Conservation (phyloP, 2,113 vertebrate species). For the Morphnarchus princeps region DNA sequence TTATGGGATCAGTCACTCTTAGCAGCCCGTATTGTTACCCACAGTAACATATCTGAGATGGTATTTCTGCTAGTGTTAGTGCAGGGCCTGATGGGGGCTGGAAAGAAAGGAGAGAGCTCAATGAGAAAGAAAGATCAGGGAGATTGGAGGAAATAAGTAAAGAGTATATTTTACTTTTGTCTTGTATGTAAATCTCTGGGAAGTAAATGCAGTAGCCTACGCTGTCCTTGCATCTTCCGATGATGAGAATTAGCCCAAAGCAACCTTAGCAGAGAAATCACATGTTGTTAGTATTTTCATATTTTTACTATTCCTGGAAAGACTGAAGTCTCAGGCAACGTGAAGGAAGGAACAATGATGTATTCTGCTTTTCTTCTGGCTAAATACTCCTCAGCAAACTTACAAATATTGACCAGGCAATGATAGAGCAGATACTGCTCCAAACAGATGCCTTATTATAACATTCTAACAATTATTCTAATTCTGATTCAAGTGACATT, state of each 20-base stretch:
- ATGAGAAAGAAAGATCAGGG: neutral
- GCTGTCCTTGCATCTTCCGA: conserved; percentile 50
- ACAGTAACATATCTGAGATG: neutral
- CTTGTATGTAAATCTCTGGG: conserved; percentile 3
- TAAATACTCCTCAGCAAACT: neutral
- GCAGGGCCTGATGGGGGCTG: neutral
- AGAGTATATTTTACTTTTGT: neutral
- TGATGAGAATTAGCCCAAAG: conserved; percentile 68
- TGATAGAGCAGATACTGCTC: neutral
- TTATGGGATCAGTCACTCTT: neutral
- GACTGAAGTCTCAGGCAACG: conserved; percentile 7
- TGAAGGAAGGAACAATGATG: neutral
- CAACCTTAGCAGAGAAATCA: conserved; percentile 67
- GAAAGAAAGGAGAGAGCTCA: neutral
- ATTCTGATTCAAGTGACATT: conserved; percentile 15
- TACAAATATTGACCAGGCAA: neutral
- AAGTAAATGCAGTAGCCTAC: conserved; percentile 1
- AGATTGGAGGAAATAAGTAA: neutral
- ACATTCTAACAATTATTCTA: neutral
- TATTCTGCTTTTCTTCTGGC: neutral
- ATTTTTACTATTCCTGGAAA: conserved; percentile 59
- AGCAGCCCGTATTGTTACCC: neutral
- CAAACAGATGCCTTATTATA: neutral
- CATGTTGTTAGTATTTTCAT: conserved; percentile 65
- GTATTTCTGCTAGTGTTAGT: neutral